These are phyloP conservation scores for Phylloscopus trochiloides DNA, from an alignment of 2,113 vertebrate species.

Conservation along the genomic window DNA sequence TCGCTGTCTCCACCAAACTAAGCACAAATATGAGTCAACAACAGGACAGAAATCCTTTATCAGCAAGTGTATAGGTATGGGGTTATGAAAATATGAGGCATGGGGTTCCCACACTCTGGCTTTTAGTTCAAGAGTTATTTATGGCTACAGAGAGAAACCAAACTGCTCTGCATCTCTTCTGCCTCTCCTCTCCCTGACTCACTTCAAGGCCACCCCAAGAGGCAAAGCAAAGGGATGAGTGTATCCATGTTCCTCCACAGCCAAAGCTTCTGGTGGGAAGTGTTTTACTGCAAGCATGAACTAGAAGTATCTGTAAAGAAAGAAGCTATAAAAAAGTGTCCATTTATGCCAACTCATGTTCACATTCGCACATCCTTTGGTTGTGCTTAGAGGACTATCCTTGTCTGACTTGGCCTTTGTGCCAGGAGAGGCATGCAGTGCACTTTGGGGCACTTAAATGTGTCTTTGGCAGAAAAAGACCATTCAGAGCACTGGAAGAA, in stretches of 20 bases:
- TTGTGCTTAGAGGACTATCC: not conserved
- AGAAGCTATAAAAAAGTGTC: not conserved
- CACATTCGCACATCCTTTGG: not conserved
- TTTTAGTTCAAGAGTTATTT: not conserved
- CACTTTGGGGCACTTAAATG: not conserved
- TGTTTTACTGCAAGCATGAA: not conserved
- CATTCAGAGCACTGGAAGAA: not conserved
- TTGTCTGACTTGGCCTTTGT: not conserved
- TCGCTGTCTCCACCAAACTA: not conserved
- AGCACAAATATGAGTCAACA: not conserved
- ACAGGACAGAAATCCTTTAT: not conserved
- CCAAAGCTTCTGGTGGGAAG: not conserved
- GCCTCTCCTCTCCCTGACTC: not conserved
- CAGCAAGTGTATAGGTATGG: not conserved
- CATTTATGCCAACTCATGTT: not conserved
- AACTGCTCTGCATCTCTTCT: not conserved
- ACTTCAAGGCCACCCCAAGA: not conserved
- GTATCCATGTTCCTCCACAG: not conserved
- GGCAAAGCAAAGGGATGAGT: not conserved
- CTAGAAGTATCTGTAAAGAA: not conserved
- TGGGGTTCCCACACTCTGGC: not conserved
- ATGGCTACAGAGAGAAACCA: not conserved
- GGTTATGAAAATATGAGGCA: not conserved
- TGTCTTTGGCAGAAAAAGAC: not conserved
- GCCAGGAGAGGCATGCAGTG: not conserved